Percentiles rank a stretch among this genome's conserved stretches.
These are phyloP conservation scores for Troides aeacus DNA, from an alignment of 2,888 invertebrate species.

Conservation along the genomic window DNA sequence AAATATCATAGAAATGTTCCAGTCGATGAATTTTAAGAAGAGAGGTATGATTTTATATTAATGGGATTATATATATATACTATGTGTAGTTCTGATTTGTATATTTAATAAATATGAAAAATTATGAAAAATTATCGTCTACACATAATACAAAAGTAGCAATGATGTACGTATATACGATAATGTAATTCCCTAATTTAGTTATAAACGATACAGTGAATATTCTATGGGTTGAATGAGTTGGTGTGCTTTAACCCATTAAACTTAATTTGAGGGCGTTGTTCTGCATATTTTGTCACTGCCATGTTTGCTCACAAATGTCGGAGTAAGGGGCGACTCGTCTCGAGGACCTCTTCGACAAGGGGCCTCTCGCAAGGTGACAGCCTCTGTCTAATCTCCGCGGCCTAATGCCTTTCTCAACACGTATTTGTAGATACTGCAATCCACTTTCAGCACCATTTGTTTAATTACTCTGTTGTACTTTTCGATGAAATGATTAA, in stretches of 20 bases:
- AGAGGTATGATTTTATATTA: no score
- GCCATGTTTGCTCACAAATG: conserved; percentile 67
- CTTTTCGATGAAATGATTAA: conserved; percentile 18
- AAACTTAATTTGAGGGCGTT: conserved; percentile 41
- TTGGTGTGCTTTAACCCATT: conserved; percentile 35
- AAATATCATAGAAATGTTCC: no score
- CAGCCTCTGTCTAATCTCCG: conserved; percentile 69
- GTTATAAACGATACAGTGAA: neutral
- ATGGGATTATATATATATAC: no score
- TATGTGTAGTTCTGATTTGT: no score
- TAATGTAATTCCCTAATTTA: neutral
- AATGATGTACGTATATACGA: neutral
- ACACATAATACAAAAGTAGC: no score
- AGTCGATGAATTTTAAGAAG: no score
- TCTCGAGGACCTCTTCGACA: conserved; percentile 62
- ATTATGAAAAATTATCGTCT: neutral
- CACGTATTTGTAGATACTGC: conserved; percentile 39
- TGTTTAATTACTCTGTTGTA: conserved; percentile 24
- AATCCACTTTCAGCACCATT: conserved; percentile 35
- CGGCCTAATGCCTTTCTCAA: conserved; percentile 58
- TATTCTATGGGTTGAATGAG: conserved; percentile 8
- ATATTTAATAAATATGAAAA: no score
- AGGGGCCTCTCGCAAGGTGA: conserved; percentile 62
- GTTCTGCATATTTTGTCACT: conserved; percentile 62
- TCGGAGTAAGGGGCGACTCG: conserved; percentile 57